Evolutionary conservation across 2,888 invertebrate species (phyloP).

Genomic region (Pilophorus perplexus): DNA sequence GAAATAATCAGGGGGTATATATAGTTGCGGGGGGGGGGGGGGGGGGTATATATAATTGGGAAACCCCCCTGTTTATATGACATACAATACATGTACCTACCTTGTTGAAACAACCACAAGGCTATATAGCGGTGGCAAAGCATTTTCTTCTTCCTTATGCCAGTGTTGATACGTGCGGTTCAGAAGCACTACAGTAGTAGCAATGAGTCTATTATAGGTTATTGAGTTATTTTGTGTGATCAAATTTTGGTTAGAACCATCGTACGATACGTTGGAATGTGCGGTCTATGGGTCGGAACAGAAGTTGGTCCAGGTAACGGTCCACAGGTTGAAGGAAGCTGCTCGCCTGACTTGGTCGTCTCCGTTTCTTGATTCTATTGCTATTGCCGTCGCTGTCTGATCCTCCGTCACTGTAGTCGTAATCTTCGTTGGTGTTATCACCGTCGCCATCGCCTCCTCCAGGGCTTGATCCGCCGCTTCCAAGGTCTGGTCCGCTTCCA

Average conservation of each 20-base stretch:
- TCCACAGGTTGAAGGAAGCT: conserved; percentile 9
- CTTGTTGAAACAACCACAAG: too few relatives aligned
- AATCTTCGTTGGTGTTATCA: conserved; percentile 42
- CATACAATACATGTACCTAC: too few relatives aligned
- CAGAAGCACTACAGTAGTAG: too few relatives aligned
- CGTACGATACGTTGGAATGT: conserved; percentile 38
- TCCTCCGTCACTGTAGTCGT: conserved; percentile 40
- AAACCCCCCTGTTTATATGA: too few relatives aligned
- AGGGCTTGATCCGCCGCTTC: neutral
- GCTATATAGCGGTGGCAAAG: too few relatives aligned
- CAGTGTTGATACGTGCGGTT: too few relatives aligned
- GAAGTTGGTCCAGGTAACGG: conserved; percentile 38
- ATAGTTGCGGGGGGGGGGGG: too few relatives aligned
- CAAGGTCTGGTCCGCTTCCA: neutral
- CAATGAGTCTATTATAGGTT: too few relatives aligned
- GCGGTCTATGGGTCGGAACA: conserved; percentile 39
- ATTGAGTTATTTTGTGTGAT: too few relatives aligned
- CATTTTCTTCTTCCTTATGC: too few relatives aligned
- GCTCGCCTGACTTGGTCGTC: conserved; percentile 12
- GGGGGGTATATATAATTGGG: too few relatives aligned
- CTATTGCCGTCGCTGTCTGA: conserved; percentile 20
- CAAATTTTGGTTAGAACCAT: conserved; percentile 40
- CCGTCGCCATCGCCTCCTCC: conserved; percentile 16
- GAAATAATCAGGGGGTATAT: too few relatives aligned
- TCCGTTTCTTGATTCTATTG: conserved; percentile 38